A percentile compares a stretch with the other conserved stretches of the same genome.
Evolutionary conservation across 2,797 vertebrate genomes (phyloP).

Genomic region (Lepidocolaptes lacrymiger): DNA sequence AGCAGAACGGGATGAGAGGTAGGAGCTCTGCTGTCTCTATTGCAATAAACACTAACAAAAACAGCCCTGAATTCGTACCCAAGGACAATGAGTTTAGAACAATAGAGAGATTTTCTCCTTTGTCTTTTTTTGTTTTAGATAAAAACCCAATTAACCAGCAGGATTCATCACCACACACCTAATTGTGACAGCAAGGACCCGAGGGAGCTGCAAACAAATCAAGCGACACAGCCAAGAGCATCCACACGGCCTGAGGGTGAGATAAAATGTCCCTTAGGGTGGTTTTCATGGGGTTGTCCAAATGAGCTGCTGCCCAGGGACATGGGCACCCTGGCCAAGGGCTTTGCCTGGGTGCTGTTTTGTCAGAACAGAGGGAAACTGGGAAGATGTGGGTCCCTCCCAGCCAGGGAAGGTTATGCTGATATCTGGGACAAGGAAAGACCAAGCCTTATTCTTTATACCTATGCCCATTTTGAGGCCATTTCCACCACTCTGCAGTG

Average conservation of each 20-base stretch:
- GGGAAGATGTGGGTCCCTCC: not conserved
- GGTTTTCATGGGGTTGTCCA: not conserved
- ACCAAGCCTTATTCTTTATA: not conserved
- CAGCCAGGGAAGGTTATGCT: not conserved
- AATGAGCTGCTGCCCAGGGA: not conserved
- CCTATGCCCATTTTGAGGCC: not conserved
- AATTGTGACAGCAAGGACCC: not conserved
- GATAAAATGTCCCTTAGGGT: not conserved
- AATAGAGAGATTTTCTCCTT: not conserved
- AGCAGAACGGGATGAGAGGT: not conserved
- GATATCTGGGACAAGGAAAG: not conserved
- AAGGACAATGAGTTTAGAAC: not conserved
- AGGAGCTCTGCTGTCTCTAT: not conserved
- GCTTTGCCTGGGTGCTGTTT: not conserved
- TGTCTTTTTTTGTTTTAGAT: not conserved
- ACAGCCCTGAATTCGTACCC: not conserved
- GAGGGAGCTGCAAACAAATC: not conserved
- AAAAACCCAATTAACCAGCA: not conserved
- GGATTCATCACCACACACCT: not conserved
- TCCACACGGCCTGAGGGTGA: rapidly evolving
- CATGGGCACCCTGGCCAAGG: rapidly evolving
- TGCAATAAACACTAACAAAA: not conserved
- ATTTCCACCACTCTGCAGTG: not conserved
- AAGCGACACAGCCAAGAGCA: not conserved
- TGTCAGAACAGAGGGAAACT: not conserved